Percentiles rank a stretch among this genome's conserved stretches.
phyloP scores from a whole-genome alignment of 2,113 vertebrate genomes.

The Eolophus roseicapilla region DNA sequence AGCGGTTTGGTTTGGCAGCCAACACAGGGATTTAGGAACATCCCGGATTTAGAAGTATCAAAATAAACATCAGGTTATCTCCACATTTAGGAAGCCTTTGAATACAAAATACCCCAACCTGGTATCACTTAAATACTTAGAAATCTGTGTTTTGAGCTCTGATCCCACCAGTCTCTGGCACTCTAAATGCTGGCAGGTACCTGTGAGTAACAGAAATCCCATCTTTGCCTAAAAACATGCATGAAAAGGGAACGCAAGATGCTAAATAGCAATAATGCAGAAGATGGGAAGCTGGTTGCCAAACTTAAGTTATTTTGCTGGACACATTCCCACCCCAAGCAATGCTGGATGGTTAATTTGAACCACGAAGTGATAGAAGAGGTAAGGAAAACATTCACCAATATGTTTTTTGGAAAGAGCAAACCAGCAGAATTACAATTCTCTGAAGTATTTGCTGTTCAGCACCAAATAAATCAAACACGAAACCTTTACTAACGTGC shows the following conservation, averaged over 20 bases:
- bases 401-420: neutral
- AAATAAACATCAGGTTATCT: neutral
- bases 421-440: neutral
- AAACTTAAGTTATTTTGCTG: neutral
- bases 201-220: neutral
- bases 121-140: neutral
- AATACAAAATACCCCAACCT: neutral
- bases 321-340: neutral
- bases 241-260: neutral
- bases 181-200: neutral
- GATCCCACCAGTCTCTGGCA: neutral
- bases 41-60: neutral
- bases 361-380: neutral
- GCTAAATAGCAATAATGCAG: neutral
- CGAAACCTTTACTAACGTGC: accelerated
- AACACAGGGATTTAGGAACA: neutral
- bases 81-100: neutral
- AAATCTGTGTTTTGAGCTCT: neutral
- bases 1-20: neutral
- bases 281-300: neutral
- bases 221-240: neutral
- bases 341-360: neutral
- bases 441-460: neutral
- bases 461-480: neutral
- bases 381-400: neutral